A percentile compares a stretch with the other conserved stretches of the same genome.
phyloP scores from a whole-genome alignment of 2,113 vertebrate species.

The Marmota flaviventris region DNA sequence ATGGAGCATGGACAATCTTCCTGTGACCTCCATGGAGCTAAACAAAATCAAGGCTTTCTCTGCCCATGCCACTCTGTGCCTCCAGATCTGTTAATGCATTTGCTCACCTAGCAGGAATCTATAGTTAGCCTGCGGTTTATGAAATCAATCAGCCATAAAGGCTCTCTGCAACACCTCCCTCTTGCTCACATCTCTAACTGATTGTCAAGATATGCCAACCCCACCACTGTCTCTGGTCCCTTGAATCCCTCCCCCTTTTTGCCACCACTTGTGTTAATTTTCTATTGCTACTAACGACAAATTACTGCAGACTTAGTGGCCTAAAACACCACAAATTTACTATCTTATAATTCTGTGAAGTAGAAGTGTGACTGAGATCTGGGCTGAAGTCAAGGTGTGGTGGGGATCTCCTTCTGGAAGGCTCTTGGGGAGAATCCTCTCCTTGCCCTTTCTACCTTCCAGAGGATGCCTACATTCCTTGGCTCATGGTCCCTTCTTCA shows the following conservation, averaged over 20 bases:
- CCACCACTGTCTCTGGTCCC: background rate
- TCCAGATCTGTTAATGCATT: background rate
- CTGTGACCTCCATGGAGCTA: background rate
- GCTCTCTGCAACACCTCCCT: background rate
- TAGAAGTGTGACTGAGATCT: background rate
- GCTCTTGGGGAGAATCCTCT: background rate
- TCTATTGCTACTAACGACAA: background rate
- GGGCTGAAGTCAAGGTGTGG: background rate
- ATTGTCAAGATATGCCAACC: background rate
- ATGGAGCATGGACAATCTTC: background rate
- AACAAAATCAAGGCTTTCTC: background rate
- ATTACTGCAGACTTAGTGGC: background rate
- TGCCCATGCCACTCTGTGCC: background rate
- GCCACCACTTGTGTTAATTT: background rate
- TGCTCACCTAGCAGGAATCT: background rate
- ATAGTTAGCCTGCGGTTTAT: too few relatives aligned
- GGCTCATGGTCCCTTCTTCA: background rate
- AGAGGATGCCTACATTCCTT: background rate
- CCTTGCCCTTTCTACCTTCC: background rate
- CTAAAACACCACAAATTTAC: background rate
- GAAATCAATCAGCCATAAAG: too few relatives aligned
- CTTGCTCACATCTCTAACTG: background rate
- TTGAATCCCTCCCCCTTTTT: background rate
- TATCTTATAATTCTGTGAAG: background rate
- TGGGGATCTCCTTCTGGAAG: background rate